Percentiles rank a stretch among this genome's conserved stretches.
phyloP scores from a whole-genome alignment of 2,888 invertebrate genomes.

The Hyalella azteca region DNA sequence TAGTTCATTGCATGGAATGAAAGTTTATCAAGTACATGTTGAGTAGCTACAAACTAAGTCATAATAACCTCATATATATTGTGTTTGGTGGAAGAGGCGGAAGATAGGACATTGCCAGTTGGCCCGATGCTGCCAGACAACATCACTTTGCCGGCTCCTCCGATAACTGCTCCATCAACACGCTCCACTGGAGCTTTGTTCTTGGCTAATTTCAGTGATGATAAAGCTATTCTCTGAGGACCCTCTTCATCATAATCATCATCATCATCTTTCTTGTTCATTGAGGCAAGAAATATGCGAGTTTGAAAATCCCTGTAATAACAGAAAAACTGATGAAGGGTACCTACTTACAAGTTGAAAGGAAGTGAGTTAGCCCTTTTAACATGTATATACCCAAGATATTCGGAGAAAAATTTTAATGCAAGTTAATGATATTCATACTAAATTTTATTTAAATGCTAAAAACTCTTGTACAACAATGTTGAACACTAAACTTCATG shows the following conservation, averaged over 20 bases:
- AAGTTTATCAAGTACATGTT: too few relatives aligned
- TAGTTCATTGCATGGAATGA: too few relatives aligned
- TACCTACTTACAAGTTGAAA: too few relatives aligned
- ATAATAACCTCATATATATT: not conserved
- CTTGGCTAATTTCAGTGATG: slow-evolving; percentile 61
- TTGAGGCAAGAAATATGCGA: slow-evolving; percentile 72
- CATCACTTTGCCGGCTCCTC: slow-evolving; percentile 45
- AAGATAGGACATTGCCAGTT: not conserved
- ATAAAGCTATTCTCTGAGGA: slow-evolving; percentile 61
- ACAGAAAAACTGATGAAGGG: slow-evolving; percentile 59
- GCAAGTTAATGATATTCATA: too few relatives aligned
- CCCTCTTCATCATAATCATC: slow-evolving; percentile 62
- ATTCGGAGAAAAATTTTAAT: too few relatives aligned
- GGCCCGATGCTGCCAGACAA: not conserved
- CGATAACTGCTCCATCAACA: slow-evolving; percentile 59
- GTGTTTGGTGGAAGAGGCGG: not conserved
- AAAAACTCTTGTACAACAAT: too few relatives aligned
- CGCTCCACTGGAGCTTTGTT: slow-evolving; percentile 65
- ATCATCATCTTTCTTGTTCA: slow-evolving; percentile 63
- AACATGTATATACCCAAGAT: too few relatives aligned
- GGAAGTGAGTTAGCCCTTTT: too few relatives aligned
- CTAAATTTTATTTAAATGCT: too few relatives aligned
- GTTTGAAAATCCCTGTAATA: slow-evolving; percentile 74
- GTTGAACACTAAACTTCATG: too few relatives aligned
- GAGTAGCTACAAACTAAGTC: too few relatives aligned